phyloP scores from a whole-genome alignment of 2,888 invertebrate genomes.

The Lacanobia wlatinum region DNA sequence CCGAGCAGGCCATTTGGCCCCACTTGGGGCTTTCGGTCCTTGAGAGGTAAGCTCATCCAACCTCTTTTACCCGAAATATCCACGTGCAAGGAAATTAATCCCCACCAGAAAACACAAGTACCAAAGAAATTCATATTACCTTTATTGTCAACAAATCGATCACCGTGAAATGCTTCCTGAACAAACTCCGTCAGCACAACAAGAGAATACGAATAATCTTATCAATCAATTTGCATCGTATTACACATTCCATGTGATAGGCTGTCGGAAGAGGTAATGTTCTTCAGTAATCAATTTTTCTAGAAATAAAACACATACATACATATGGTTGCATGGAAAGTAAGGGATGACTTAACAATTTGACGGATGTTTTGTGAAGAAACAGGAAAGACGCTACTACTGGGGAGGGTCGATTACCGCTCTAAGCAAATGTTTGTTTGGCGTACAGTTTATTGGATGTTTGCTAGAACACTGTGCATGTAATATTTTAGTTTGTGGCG shows the following conservation, averaged over 20 bases:
- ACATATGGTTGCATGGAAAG: background rate
- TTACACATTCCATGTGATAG: slow-evolving; percentile 20
- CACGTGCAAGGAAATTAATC: background rate
- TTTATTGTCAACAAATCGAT: slow-evolving; percentile 10
- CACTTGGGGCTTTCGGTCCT: no score
- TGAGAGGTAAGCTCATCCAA: no score
- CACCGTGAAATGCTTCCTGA: slow-evolving; percentile 13
- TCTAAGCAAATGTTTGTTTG: slow-evolving; percentile 6
- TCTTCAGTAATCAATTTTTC: slow-evolving; percentile 38
- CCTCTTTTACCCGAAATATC: no score
- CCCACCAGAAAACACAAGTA: background rate
- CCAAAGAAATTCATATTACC: background rate
- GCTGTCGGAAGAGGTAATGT: slow-evolving; percentile 30
- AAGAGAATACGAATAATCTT: slow-evolving; percentile 12
- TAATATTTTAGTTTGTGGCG: slow-evolving; percentile 3
- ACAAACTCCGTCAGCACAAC: slow-evolving; percentile 8
- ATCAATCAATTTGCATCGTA: slow-evolving; percentile 47
- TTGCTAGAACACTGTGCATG: background rate
- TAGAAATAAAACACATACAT: slow-evolving; percentile 20
- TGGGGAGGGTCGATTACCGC: background rate
- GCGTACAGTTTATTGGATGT: background rate
- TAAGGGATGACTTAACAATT: background rate
- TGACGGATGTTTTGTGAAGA: slow-evolving; percentile 7
- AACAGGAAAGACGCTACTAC: background rate
- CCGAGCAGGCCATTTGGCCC: no score